Base-by-base conservation (phyloP, 2,888 invertebrate species). In the Troilus luridus region DNA sequence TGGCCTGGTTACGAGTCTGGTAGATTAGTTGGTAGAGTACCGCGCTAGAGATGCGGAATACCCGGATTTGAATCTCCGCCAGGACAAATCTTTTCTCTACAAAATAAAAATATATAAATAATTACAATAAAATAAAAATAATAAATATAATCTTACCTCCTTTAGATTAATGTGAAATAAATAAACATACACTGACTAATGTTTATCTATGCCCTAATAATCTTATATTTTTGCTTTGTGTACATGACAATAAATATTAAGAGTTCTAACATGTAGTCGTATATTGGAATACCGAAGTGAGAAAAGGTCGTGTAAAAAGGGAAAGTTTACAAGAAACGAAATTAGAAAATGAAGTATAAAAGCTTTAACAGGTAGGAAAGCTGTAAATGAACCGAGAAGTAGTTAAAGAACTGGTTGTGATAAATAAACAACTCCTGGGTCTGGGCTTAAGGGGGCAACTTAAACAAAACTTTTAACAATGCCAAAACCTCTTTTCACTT, bases 401-500 rank as follows among this genome's bases (percentile, higher is more conserved):
- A 41, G 24, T 14, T 27, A 67, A 67, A 67, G 67, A 67, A 67
- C 67, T 27, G 67, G 12, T 67, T 14, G 12, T 67, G 27, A 67
- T 67, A 67, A 67, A 67, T 67, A 67, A 77, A 77, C 41, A 77
- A 77, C 21, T 17, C 41, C 24, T 77, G 27, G 41, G 85, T 56
- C n/a, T 56, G 54, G n/a, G 85, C 85, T 56, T 54, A 85, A 85
- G n/a, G 11, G n/a, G 85, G 56, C 56, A 85, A 85, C 85, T 85
- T 85, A 58, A 41, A 85, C 21, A 85, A 54, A 85, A 85, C 85
- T 85, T 85, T 56, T 85, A 85, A 85, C 85, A 85, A 85, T 85
- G 56, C 85, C 85, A 85, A 58, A 41, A 85, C 56, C 85, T 85
- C 54, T 58, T 85, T 85, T 21, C 56, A n/a, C 56, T 58, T 56